Percentiles rank a stretch among this genome's conserved stretches.
Evolutionary conservation across 2,888 invertebrate genomes (phyloP).

Genomic region (Dorcus parallelipipedus): DNA sequence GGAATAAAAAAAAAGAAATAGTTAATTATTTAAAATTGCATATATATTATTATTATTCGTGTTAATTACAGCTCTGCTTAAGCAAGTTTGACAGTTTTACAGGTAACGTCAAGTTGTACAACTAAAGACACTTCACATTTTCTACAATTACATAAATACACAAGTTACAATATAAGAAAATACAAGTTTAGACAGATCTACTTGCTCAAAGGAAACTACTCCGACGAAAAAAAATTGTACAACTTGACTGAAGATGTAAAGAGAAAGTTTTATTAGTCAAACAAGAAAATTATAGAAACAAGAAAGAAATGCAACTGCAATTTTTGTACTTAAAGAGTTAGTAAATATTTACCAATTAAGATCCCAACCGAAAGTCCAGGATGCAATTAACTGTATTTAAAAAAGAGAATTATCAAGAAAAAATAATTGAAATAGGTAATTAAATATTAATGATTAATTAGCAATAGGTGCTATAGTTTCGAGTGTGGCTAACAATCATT

Average conservation of each 20-base stretch:
- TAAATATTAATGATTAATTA: neutral
- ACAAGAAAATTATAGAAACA: neutral
- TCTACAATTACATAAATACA: neutral
- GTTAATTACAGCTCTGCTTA: neutral
- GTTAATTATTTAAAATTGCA: neutral
- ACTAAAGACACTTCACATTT: too few species aligned
- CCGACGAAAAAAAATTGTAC: neutral
- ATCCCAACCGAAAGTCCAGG: slow-evolving; percentile 1
- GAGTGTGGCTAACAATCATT: slow-evolving; percentile 3
- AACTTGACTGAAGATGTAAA: neutral
- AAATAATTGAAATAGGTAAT: neutral
- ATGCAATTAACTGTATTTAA: slow-evolving; percentile 3
- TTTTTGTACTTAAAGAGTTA: neutral
- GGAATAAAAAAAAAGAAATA: slow-evolving; percentile 19
- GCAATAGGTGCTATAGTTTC: slow-evolving; percentile 1
- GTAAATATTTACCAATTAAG: slow-evolving; percentile 9
- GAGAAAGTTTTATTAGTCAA: neutral
- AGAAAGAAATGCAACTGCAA: neutral
- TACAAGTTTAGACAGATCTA: neutral
- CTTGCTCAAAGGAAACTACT: neutral
- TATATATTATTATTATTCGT: neutral
- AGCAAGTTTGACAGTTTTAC: neutral
- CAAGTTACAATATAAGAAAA: neutral
- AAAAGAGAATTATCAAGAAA: slow-evolving; percentile 1
- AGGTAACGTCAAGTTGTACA: neutral